Base-by-base conservation (phyloP, 2,113 vertebrate species). In the Numida meleagris region DNA sequence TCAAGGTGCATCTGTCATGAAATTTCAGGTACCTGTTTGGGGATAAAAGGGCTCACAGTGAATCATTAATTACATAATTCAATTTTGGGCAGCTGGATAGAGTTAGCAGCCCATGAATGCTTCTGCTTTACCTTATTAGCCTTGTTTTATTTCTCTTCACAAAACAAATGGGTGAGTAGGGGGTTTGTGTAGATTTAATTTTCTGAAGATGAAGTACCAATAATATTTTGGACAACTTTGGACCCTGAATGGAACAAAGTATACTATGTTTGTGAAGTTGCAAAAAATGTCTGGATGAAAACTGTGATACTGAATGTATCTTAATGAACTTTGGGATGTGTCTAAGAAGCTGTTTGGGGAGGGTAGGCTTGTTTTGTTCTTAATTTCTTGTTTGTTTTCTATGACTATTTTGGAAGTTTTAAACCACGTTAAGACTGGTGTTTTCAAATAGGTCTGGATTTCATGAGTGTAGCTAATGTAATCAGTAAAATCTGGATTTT, bases 321-420 rank as follows among this genome's bases (percentile, higher is more conserved):
- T 86, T 46, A 77, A 55, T 59, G 9, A 89, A 63, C 24, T 63
- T 48, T 3, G 3, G 2, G 2, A 62, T 73, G 11, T 66, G 65
- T 80, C 36, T 83, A 66, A 66, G 3, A 92, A 50, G 9, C 1
- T 40, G 36, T 63, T 40, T 29, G 25, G 17, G 7, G 9, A 20
- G 1, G 0, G 6, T 8, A 0, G 19, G 9, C 18, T 40, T 19
- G 17, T 33, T n/a, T 75, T 45, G 29, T 25, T 27, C n/a, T 68
- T 27, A 27, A 31, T 43, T 36, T 9, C 17, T 58, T 40, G 3
- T 29, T 79, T 91, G 10, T 68, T 94, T 76, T 11, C 4, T 4
- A 9, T 77, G 8, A 38, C 2, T 57, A 40, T 58, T 80, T 36
- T 66, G 16, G 14, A 72, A 48, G 33, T n/a, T 87, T 78, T 46